Base-by-base conservation (phyloP, 2,113 vertebrate genomes). In the Progne subis region DNA sequence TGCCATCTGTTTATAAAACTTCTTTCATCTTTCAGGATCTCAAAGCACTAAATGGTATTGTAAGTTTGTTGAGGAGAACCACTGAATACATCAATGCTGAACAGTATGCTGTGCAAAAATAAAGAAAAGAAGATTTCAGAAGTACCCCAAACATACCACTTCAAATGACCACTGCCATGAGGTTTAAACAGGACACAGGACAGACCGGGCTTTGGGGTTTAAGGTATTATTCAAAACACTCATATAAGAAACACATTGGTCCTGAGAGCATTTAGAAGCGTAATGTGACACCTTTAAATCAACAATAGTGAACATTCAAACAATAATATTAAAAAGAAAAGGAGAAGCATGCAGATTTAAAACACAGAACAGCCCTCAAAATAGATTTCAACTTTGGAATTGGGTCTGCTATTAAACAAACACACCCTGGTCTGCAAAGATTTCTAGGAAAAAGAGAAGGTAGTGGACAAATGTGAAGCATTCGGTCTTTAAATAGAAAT, bases 361-460 rank as follows among this genome's bases (percentile, higher is more conserved):
- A 57, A 29, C 24, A 57, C 5, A 53, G 31, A 90, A 63, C 1
- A 6, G 25, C 65, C 29, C 18, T 75, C 57, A 49, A 78, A 75
- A 76, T 21, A 95, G 41, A 25, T 24, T 74, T 90, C 8, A 5
- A 9, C 68, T 88, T 75, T 71, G 61, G 49, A 86, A 46, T 21
- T 53, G 15, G 18, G 16, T 83, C 69, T 93, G 60, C 57, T 82
- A 26, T 67, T 67, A 83, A 90, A 92, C 76, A 95, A 86, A 81
- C 19, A 47, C 21, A 50, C 7, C 21, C 28, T 32, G 47, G 23
- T 63, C 64, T 93, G 67, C 53, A 88, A 79, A 65, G 67, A 90
- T 64, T 96, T 96, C 85, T 74, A 92, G 65, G 76, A 95, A 94
- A 93, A 90, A 84, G 79, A 88, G 68, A 95, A 81, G 23, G 60